Evolutionary conservation across 2,888 invertebrate species (phyloP).

Genomic region (Pseudococcus viburni): DNA sequence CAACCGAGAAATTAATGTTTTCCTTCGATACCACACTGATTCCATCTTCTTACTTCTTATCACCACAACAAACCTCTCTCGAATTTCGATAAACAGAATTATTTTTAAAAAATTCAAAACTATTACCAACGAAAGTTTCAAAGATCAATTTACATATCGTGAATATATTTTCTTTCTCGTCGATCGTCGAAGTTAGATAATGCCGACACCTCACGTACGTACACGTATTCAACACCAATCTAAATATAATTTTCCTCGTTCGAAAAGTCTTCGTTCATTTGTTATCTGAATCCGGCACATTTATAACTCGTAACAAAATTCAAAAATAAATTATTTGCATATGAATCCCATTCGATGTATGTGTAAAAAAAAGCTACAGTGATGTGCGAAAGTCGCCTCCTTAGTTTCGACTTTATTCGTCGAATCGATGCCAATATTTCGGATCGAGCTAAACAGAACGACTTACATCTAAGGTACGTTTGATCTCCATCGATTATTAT

Average conservation of each 20-base stretch:
- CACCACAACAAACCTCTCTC: neutral
- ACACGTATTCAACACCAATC: neutral
- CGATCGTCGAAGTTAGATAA: neutral
- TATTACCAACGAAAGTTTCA: neutral
- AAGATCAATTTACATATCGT: neutral
- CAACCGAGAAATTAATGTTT: no score
- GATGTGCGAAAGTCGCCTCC: neutral
- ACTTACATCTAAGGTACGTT: conserved; percentile 2
- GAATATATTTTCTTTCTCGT: neutral
- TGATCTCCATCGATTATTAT: neutral
- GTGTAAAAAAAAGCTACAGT: neutral
- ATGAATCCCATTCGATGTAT: neutral
- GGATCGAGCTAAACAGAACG: neutral
- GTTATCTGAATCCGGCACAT: neutral
- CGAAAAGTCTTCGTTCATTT: neutral
- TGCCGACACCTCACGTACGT: neutral
- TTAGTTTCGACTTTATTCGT: neutral
- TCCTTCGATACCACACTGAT: no score
- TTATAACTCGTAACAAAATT: neutral
- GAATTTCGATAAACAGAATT: neutral
- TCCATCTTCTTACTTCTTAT: no score
- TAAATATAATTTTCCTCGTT: neutral
- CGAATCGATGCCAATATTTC: neutral
- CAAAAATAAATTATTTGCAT: neutral
- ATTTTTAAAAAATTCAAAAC: no score